These are phyloP conservation scores for Diplodus puntazzo DNA, from an alignment of 2,797 vertebrate genomes.

Conservation along the genomic window DNA sequence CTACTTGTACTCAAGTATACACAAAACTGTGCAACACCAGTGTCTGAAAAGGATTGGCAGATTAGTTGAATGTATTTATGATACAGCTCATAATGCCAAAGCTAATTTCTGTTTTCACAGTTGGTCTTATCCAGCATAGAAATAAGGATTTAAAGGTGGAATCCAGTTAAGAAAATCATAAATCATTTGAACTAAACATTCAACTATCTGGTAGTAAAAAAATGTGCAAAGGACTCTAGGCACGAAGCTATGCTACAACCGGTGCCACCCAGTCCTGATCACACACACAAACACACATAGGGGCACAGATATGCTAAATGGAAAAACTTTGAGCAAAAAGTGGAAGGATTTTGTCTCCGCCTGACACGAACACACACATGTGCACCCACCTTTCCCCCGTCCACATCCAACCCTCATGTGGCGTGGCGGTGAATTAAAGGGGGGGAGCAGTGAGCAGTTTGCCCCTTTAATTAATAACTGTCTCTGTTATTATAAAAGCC, in stretches of 20 bases:
- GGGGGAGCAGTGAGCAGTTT: constrained; percentile 43
- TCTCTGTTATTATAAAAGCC: constrained; percentile 80
- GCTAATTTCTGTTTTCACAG: not conserved
- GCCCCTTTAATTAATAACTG: constrained; percentile 78
- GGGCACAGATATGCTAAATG: not conserved
- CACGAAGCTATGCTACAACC: not conserved
- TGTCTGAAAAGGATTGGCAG: not conserved
- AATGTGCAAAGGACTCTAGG: not conserved
- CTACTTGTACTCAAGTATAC: not conserved
- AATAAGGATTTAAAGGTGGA: not conserved
- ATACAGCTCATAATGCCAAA: not conserved
- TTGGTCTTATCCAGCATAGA: not conserved
- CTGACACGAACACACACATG: constrained; percentile 4
- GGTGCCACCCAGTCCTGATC: not conserved
- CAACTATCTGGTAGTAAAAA: not conserved
- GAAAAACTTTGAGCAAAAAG: constrained; percentile 9
- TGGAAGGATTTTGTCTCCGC: not conserved
- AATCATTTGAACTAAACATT: not conserved
- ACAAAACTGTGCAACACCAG: not conserved
- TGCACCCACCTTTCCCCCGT: not conserved
- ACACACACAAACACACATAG: not conserved
- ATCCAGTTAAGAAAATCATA: not conserved
- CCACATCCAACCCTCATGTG: constrained; percentile 41
- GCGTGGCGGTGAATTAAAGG: constrained; percentile 64
- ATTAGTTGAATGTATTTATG: not conserved